phyloP scores from a whole-genome alignment of 1,140 invertebrate genomes.

The Pogonomyrmex barbatus region DNA sequence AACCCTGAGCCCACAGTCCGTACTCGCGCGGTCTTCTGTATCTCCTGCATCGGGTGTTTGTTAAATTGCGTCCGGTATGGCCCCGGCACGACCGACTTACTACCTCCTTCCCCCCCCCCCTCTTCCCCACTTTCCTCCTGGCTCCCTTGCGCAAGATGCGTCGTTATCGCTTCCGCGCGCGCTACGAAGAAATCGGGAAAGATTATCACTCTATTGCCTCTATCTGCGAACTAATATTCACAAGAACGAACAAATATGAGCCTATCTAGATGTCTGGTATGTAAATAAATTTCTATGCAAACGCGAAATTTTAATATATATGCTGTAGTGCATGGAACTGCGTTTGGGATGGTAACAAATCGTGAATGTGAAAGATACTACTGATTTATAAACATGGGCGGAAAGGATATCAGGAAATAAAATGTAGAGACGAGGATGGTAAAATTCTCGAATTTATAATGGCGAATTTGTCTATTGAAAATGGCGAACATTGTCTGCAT shows the following conservation, averaged over 20 bases:
- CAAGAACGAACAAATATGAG: not conserved
- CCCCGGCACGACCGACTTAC: conserved; percentile 40
- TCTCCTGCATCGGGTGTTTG: conserved; percentile 59
- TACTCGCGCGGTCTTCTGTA: conserved; percentile 47
- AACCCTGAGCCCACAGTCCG: conserved; percentile 27
- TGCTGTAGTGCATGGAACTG: not conserved
- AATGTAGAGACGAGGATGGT: not conserved
- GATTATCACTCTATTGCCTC: conserved; percentile 11
- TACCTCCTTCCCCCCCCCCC: no score
- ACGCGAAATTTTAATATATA: not conserved
- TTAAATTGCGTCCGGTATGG: conserved; percentile 74
- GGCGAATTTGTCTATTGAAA: not conserved
- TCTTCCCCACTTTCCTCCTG: no score
- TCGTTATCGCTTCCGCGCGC: conserved; percentile 39
- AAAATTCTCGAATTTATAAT: not conserved
- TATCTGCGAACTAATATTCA: not conserved
- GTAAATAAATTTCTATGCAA: not conserved
- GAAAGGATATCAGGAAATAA: not conserved
- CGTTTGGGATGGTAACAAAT: not conserved
- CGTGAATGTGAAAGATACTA: not conserved
- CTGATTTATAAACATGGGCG: not conserved
- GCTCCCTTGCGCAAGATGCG: conserved; percentile 37
- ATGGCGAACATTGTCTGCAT: conserved; percentile 31
- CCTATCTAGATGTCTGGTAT: not conserved
- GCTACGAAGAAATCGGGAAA: not conserved